Percentiles rank a stretch among this genome's conserved stretches.
phyloP scores from a whole-genome alignment of 2,797 vertebrate species.

The Gadopsis marmoratus region DNA sequence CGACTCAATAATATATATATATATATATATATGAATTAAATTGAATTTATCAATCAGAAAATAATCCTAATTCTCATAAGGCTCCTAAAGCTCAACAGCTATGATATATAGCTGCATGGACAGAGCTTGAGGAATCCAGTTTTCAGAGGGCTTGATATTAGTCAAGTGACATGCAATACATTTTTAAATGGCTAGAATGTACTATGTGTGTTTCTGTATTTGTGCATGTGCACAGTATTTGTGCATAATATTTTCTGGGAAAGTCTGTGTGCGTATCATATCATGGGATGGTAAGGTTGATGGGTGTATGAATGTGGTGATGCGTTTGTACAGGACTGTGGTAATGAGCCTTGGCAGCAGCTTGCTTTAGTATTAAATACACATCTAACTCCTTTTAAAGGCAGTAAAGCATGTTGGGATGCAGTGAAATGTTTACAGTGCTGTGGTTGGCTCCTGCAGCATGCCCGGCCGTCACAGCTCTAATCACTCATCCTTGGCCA shows the following conservation, averaged over 20 bases:
- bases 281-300: slow-evolving; percentile 30
- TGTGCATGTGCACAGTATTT: neutral
- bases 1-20: neutral
- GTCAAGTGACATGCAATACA: neutral
- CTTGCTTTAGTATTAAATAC: slow-evolving; percentile 76
- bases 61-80: too few relatives aligned
- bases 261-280: neutral
- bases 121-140: neutral
- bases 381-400: slow-evolving; percentile 65
- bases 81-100: too few relatives aligned
- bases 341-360: slow-evolving; percentile 73
- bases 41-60: neutral
- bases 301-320: slow-evolving; percentile 43
- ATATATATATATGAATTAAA: too few relatives aligned
- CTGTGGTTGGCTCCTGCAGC: slow-evolving; percentile 63
- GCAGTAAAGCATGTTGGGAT: slow-evolving; percentile 74
- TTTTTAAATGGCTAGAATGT: slow-evolving; percentile 7
- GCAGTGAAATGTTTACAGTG: slow-evolving; percentile 79
- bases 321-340: slow-evolving; percentile 39
- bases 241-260: neutral
- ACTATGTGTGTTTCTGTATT: slow-evolving; percentile 1
- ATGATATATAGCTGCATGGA: too few relatives aligned
- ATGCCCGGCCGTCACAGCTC: slow-evolving; percentile 44
- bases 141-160: slow-evolving; percentile 6
- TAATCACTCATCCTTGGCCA: slow-evolving; percentile 75